Conservation (phyloP, 1,140 invertebrate species). For the Dendrolimus punctatus region DNA sequence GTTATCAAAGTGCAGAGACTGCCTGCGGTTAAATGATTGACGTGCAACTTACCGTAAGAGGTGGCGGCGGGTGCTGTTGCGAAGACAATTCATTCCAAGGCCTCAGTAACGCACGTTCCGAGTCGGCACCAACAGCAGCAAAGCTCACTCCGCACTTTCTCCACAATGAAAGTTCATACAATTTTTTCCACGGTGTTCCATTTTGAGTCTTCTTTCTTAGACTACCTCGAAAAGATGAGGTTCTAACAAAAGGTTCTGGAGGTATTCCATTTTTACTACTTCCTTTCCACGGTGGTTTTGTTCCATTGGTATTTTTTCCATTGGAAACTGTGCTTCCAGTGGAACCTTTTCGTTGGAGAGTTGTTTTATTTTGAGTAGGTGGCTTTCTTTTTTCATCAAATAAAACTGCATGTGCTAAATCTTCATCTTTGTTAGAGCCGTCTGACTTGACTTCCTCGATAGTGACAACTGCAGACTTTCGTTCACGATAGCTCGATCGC, state of each 20-base stretch:
- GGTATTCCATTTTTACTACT: constrained; percentile 49
- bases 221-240: constrained; percentile 57
- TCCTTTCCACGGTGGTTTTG: constrained; percentile 71
- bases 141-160: constrained; percentile 65
- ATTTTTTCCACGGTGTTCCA: constrained; percentile 69
- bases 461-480: constrained; percentile 56
- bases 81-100: constrained; percentile 55
- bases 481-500: constrained; percentile 64
- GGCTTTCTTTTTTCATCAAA: constrained; percentile 49
- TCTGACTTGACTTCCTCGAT: constrained; percentile 64
- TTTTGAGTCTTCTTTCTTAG: constrained; percentile 50
- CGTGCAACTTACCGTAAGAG: constrained; percentile 37
- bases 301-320: constrained; percentile 37
- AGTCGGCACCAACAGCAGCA: constrained; percentile 50
- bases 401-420: constrained; percentile 31
- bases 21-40: constrained; percentile 21
- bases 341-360: constrained; percentile 39
- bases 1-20: constrained; percentile 30
- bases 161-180: constrained; percentile 72
- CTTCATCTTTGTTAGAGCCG: constrained; percentile 43
- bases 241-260: constrained; percentile 47
- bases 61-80: constrained; percentile 30
- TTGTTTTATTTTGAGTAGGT: constrained; percentile 31
- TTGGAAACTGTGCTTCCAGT: constrained; percentile 30
- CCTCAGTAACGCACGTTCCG: constrained; percentile 57